Evolutionary conservation across 2,113 vertebrate genomes (phyloP).

Genomic region (Carlito syrichta): DNA sequence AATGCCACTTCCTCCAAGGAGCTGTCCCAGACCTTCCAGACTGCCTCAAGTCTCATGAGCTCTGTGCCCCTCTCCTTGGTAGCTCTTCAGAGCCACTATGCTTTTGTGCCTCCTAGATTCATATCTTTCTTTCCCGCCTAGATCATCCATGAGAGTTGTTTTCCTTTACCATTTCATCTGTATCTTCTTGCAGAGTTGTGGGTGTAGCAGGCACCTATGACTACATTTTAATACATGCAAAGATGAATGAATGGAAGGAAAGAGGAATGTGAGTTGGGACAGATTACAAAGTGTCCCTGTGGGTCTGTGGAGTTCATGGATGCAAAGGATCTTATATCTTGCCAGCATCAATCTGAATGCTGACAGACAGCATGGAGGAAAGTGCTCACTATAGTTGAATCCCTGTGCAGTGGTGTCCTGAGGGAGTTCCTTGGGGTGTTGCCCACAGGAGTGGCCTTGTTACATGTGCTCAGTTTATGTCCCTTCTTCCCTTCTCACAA

Average conservation of each 20-base stretch:
- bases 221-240: too few species aligned
- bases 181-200: neutral
- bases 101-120: neutral
- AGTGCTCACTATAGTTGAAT: rapidly evolving
- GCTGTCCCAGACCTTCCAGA: neutral
- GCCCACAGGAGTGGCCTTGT: neutral
- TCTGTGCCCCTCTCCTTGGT: neutral
- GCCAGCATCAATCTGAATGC: rapidly evolving
- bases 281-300: too few species aligned
- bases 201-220: neutral
- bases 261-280: neutral
- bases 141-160: neutral
- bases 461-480: neutral
- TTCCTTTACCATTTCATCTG: neutral
- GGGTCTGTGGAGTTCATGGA: rapidly evolving
- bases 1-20: neutral
- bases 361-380: neutral
- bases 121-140: rapidly evolving
- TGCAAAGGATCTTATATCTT: neutral
- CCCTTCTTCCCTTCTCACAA: neutral
- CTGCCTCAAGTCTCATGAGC: neutral
- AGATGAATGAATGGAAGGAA: too few species aligned
- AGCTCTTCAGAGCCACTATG: neutral
- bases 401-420: rapidly evolving
- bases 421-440: rapidly evolving